phyloP scores from a whole-genome alignment of 37 sponge, comb jelly and placozoan genomes.

The Crambe crambe region DNA sequence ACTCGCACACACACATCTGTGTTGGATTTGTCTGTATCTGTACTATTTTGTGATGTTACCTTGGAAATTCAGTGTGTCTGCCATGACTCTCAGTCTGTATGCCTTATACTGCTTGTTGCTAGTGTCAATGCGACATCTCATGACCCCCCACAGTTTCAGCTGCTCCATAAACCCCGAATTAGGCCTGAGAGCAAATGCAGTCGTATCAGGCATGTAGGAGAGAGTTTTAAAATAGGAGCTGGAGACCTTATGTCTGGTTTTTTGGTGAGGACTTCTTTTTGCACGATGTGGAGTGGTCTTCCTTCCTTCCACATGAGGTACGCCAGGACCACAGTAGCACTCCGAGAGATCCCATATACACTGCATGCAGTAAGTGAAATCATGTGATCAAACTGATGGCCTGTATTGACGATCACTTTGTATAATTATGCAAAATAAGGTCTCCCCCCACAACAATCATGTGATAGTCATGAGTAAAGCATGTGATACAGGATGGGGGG shows the following conservation, averaged over 20 bases:
- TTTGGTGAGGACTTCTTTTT: slow-evolving; percentile 14
- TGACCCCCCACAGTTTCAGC: slow-evolving; percentile 71
- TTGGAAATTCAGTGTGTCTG: neutral
- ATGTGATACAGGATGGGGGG: no score
- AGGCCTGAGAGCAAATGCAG: slow-evolving; percentile 45
- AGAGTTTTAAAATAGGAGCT: neutral
- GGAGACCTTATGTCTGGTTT: slow-evolving; percentile 72
- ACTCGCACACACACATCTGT: no score
- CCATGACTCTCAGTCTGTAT: slow-evolving; percentile 48
- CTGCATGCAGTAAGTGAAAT: slow-evolving; percentile 8
- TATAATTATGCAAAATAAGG: no score
- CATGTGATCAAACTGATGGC: no score
- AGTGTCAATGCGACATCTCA: slow-evolving; percentile 53
- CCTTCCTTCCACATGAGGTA: slow-evolving; percentile 73
- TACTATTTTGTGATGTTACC: no score
- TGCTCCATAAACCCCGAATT: slow-evolving; percentile 81
- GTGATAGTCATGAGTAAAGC: no score
- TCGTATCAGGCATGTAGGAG: neutral
- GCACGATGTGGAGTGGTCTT: slow-evolving; percentile 23
- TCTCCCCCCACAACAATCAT: no score
- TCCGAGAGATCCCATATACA: slow-evolving; percentile 74
- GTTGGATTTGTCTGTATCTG: no score
- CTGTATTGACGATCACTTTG: no score
- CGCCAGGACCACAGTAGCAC: slow-evolving; percentile 77
- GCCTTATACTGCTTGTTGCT: slow-evolving; percentile 44